Conservation (phyloP, 2,888 invertebrate genomes). For the Cacoxenus indagator region DNA sequence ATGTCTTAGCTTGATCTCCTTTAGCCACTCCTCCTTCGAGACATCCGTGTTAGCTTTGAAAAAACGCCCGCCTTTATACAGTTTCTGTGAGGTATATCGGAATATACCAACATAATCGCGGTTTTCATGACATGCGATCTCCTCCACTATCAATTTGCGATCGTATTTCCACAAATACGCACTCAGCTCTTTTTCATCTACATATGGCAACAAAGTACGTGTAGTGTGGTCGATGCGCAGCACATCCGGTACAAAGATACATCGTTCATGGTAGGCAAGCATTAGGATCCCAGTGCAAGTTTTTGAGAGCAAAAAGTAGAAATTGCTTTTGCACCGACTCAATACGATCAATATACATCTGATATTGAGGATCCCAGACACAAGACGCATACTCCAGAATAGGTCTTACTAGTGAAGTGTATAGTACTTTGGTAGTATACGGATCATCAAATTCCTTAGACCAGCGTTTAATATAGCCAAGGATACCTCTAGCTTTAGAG, state of each 20-base stretch:
- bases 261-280: background rate
- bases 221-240: conserved; percentile 60
- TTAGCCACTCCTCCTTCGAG: conserved; percentile 51
- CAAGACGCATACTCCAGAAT: too few relatives aligned
- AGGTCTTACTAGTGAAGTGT: too few relatives aligned
- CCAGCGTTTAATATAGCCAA: too few relatives aligned
- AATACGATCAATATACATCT: too few relatives aligned
- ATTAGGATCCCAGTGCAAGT: too few relatives aligned
- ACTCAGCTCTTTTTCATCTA: conserved; percentile 47
- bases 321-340: too few relatives aligned
- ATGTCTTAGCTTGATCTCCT: conserved; percentile 33
- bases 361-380: too few relatives aligned
- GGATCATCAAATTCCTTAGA: too few relatives aligned
- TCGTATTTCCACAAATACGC: conserved; percentile 41
- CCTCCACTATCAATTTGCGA: conserved; percentile 43
- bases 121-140: conserved; percentile 46
- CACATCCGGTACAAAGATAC: conserved; percentile 51
- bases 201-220: conserved; percentile 53
- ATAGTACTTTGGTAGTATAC: too few relatives aligned
- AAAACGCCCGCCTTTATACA: background rate
- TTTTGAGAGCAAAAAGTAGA: too few relatives aligned
- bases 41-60: conserved; percentile 51
- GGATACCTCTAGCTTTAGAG: too few relatives aligned
- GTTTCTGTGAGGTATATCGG: conserved; percentile 27
- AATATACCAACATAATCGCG: conserved; percentile 51